phyloP scores from a whole-genome alignment of 1,140 invertebrate genomes.

The Zaprionus africanus region DNA sequence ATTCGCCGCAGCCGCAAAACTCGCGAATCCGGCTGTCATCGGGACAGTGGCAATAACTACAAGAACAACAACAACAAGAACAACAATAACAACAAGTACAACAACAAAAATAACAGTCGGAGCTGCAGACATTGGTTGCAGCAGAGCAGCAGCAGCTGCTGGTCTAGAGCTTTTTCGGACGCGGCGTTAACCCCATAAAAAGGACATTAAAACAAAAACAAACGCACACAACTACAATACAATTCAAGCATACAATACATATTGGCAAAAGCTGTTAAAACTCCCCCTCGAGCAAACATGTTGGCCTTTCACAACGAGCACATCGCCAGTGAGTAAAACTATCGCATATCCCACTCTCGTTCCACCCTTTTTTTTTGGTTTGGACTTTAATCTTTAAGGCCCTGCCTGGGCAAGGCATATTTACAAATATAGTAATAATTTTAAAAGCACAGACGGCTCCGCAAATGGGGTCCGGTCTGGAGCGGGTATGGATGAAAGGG shows the following conservation, averaged over 20 bases:
- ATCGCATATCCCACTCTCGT: background rate
- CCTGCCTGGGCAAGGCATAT: constrained; percentile 28
- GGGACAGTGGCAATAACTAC: constrained; percentile 25
- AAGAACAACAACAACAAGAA: constrained; percentile 24
- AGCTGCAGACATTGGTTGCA: constrained; percentile 31
- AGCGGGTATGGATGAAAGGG: background rate
- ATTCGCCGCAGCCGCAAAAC: constrained; percentile 45
- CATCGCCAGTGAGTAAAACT: constrained; percentile 70
- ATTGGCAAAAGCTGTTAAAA: constrained; percentile 54
- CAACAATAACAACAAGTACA: constrained; percentile 12
- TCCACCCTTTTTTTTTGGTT: constrained; percentile 11
- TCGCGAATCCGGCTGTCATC: constrained; percentile 45
- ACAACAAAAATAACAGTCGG: constrained; percentile 13
- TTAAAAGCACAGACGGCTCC: constrained; percentile 61
- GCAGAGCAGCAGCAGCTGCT: constrained; percentile 40
- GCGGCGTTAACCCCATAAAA: constrained; percentile 47
- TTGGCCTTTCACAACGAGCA: constrained; percentile 75
- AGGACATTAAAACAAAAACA: constrained; percentile 55
- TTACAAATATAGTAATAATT: constrained; percentile 67
- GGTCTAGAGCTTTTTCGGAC: constrained; percentile 34
- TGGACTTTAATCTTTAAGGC: constrained; percentile 42
- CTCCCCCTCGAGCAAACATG: constrained; percentile 48
- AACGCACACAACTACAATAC: constrained; percentile 28
- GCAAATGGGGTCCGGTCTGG: constrained; percentile 9
- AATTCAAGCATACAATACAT: constrained; percentile 37